These are phyloP conservation scores for Dicyema japonicum DNA, from an alignment of 1,140 invertebrate species.

Conservation along the genomic window DNA sequence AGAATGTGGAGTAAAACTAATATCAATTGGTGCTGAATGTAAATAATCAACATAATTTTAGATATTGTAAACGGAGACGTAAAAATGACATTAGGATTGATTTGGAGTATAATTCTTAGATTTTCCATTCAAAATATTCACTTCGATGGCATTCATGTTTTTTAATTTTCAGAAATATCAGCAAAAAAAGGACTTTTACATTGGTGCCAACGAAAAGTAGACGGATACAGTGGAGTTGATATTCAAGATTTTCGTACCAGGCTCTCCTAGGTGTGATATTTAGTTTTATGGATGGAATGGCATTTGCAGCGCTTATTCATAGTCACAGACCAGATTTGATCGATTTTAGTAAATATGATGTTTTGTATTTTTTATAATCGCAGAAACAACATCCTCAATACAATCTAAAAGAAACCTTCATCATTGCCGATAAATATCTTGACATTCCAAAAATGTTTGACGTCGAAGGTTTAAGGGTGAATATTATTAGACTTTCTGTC, in stretches of 20 bases:
- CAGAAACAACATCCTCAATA: constrained; percentile 40
- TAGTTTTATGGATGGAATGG: constrained; percentile 59
- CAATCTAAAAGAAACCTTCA: constrained; percentile 90
- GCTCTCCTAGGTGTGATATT: too few relatives aligned
- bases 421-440: constrained; percentile 76
- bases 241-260: constrained; percentile 99
- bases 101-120: constrained; percentile 95
- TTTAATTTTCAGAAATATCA: constrained; percentile 74
- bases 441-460: constrained; percentile 81
- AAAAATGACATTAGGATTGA: constrained; percentile 99
- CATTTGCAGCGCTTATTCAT: constrained; percentile 97
- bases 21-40: constrained; percentile 68
- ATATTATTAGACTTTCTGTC: constrained; percentile 51
- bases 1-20: constrained; percentile 83
- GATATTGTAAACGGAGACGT: constrained; percentile 98
- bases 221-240: constrained; percentile 97
- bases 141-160: constrained; percentile 55
- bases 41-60: too few relatives aligned
- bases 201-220: constrained; percentile 96
- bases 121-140: constrained; percentile 99
- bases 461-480: constrained; percentile 61
- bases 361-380: too few relatives aligned
- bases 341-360: constrained; percentile 39
- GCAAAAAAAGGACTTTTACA: constrained; percentile 89
- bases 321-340: constrained; percentile 33